Percentiles rank a stretch among this genome's conserved stretches.
phyloP scores from a whole-genome alignment of 2,113 vertebrate genomes.

The Lamprotornis superbus region DNA sequence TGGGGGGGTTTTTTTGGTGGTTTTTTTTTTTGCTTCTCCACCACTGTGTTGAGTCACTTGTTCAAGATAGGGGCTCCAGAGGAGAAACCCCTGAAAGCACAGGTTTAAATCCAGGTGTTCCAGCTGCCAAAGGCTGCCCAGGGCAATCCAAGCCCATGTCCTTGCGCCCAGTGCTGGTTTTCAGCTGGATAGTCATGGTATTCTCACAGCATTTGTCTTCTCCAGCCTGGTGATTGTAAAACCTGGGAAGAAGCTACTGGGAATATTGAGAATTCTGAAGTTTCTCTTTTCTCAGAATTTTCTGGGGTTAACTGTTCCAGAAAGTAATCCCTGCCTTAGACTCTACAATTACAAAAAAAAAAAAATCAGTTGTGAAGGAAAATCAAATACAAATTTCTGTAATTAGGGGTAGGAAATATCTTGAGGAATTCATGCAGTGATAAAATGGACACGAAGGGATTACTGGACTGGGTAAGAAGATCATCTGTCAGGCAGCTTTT shows the following conservation, averaged over 20 bases:
- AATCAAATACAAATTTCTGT: background rate
- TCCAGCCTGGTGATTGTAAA: background rate
- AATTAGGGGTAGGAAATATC: background rate
- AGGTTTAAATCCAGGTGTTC: background rate
- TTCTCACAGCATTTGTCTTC: background rate
- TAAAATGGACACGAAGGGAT: background rate
- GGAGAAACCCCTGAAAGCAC: background rate
- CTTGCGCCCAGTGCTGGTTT: background rate
- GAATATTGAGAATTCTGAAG: background rate
- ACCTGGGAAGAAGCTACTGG: background rate
- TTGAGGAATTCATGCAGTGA: background rate
- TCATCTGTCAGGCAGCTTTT: background rate
- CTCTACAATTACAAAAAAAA: background rate
- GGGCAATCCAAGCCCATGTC: background rate
- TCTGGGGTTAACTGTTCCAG: background rate
- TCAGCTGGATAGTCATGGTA: background rate
- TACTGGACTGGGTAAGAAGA: background rate
- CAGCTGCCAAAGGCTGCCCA: background rate
- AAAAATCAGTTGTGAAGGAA: background rate
- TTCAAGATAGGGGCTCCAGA: background rate
- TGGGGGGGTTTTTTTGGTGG: too few relatives aligned
- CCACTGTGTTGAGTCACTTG: background rate
- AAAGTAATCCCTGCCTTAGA: background rate
- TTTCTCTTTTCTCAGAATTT: background rate
- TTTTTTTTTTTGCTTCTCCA: background rate